Evolutionary conservation across 1,140 invertebrate species (phyloP).

Genomic region (Palaemon carinicauda): DNA sequence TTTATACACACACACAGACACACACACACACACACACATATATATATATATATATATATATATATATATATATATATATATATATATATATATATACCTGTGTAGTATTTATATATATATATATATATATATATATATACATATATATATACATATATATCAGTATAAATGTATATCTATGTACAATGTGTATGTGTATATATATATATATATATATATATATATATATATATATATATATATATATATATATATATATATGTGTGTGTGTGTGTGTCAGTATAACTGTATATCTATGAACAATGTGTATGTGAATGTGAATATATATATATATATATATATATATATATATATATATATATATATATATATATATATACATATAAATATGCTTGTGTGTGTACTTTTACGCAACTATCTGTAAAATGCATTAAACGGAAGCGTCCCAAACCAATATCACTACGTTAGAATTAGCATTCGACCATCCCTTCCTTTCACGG

Average conservation of each 20-base stretch:
- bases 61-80: not conserved
- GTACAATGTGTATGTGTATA: not conserved
- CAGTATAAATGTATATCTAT: not conserved
- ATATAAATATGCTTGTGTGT: too few relatives aligned
- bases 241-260: not conserved
- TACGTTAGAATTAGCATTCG: too few relatives aligned
- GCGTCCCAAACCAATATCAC: too few relatives aligned
- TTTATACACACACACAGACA: too few relatives aligned
- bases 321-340: not conserved
- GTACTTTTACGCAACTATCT: too few relatives aligned
- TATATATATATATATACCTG: not conserved
- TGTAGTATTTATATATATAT: not conserved
- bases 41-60: not conserved
- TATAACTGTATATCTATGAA: not conserved
- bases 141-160: not conserved
- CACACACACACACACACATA: too few relatives aligned
- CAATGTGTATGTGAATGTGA: not conserved
- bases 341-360: not conserved
- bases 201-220: not conserved
- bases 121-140: not conserved
- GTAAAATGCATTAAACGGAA: too few relatives aligned
- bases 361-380: not conserved
- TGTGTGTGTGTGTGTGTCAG: not conserved
- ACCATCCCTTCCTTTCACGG: too few relatives aligned
- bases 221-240: not conserved